These are phyloP conservation scores for Clivina fossor DNA, from an alignment of 2,888 invertebrate species.

Conservation along the genomic window DNA sequence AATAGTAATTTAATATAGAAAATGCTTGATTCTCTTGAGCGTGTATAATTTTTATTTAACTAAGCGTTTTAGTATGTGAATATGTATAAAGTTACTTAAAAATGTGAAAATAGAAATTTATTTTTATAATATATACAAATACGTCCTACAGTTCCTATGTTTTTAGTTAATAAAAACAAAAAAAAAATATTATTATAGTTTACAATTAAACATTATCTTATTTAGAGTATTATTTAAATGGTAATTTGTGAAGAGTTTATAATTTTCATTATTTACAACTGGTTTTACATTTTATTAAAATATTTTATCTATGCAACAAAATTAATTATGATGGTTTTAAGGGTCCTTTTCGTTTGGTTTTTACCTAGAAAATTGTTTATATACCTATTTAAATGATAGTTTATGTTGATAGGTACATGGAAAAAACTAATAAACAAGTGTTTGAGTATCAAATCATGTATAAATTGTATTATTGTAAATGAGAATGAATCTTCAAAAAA, in stretches of 20 bases:
- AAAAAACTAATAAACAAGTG: too few relatives aligned
- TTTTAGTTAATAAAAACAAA: slow-evolving; percentile 23
- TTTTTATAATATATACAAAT: slow-evolving; percentile 26
- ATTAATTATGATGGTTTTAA: slow-evolving; percentile 22
- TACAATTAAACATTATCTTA: slow-evolving; percentile 25
- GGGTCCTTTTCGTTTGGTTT: too few relatives aligned
- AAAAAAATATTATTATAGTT: slow-evolving; percentile 17
- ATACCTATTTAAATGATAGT: too few relatives aligned
- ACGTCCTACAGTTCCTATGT: slow-evolving; percentile 20
- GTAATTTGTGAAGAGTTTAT: slow-evolving; percentile 14
- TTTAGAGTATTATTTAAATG: slow-evolving; percentile 22
- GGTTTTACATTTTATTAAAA: slow-evolving; percentile 4
- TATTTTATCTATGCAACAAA: slow-evolving; percentile 20
- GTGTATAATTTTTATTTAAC: slow-evolving; percentile 18
- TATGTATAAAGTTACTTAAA: slow-evolving; percentile 22
- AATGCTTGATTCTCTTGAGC: slow-evolving; percentile 2
- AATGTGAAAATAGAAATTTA: slow-evolving; percentile 29
- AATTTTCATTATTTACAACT: slow-evolving; percentile 24
- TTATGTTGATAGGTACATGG: too few relatives aligned
- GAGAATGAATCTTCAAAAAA: too few relatives aligned
- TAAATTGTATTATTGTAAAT: too few relatives aligned
- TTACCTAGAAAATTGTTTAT: too few relatives aligned
- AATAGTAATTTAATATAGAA: too few relatives aligned
- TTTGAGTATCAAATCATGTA: too few relatives aligned
- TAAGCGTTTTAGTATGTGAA: slow-evolving; percentile 9